Evolutionary conservation across 2,797 vertebrate genomes (phyloP).

Genomic region (Podarcis lilfordi): DNA sequence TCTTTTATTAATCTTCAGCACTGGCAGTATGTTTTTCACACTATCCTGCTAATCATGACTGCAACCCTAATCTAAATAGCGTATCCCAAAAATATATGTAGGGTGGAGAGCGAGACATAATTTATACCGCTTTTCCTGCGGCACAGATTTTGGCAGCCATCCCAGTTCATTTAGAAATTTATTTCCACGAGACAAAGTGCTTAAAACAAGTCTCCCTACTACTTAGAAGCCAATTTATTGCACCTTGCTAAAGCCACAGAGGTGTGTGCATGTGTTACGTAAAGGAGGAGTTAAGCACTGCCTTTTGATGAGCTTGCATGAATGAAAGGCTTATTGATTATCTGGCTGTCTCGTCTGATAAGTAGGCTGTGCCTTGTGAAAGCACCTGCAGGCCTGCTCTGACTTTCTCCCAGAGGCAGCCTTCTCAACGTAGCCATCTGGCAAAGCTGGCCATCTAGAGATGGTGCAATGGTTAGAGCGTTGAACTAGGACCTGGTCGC

Average conservation of each 20-base stretch:
- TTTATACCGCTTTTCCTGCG: slow-evolving; percentile 56
- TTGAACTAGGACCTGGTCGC: no score
- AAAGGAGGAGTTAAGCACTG: not conserved
- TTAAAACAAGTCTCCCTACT: slow-evolving; percentile 47
- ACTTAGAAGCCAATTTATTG: slow-evolving; percentile 61
- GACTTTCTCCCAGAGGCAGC: no score
- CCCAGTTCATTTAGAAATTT: slow-evolving; percentile 53
- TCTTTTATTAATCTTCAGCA: slow-evolving; percentile 45
- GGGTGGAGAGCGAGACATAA: slow-evolving; percentile 54
- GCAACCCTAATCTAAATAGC: slow-evolving; percentile 32
- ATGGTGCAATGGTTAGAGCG: not conserved
- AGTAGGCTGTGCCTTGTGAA: not conserved
- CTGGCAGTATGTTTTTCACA: slow-evolving; percentile 39
- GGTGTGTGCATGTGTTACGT: not conserved
- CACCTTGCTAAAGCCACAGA: slow-evolving; percentile 48
- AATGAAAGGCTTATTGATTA: slow-evolving; percentile 12
- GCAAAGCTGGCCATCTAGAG: no score
- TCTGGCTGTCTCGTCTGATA: not conserved
- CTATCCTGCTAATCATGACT: slow-evolving; percentile 44
- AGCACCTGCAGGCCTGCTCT: not conserved
- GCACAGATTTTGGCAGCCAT: slow-evolving; percentile 53
- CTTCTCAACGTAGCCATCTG: no score
- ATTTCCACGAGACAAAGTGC: slow-evolving; percentile 29
- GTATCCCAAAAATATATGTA: slow-evolving; percentile 25
- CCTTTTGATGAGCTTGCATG: slow-evolving; percentile 34